Percentiles rank a stretch among this genome's conserved stretches.
Conservation (phyloP, 2,797 vertebrate genomes). For the Nothura maculosa region DNA sequence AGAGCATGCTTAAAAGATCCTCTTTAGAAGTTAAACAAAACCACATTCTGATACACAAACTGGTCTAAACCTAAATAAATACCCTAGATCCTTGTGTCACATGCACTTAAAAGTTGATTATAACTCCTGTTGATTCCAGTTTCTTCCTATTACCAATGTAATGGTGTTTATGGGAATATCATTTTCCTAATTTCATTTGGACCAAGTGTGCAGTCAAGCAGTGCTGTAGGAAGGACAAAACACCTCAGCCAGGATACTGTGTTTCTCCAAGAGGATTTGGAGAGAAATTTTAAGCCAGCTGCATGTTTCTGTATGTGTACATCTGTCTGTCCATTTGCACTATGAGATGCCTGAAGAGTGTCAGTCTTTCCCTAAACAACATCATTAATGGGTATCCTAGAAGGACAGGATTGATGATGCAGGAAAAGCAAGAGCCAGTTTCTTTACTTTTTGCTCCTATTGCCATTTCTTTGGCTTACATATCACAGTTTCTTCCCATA, state of each 20-base stretch:
- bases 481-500: background rate
- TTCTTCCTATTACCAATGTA: background rate
- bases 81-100: background rate
- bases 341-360: background rate
- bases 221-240: background rate
- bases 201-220: background rate
- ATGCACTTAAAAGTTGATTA: background rate
- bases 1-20: background rate
- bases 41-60: background rate
- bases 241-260: background rate
- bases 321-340: background rate
- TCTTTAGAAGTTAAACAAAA: background rate
- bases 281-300: background rate
- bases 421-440: background rate
- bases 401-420: background rate
- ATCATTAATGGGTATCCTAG: background rate
- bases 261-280: background rate
- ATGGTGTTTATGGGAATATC: background rate
- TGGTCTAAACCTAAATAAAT: background rate
- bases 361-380: background rate
- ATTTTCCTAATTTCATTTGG: background rate
- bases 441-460: background rate
- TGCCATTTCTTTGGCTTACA: background rate
- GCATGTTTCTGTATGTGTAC: rapidly evolving
- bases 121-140: background rate